phyloP scores from a whole-genome alignment of 2,888 invertebrate species.

The Euspilapteryx auroguttella region DNA sequence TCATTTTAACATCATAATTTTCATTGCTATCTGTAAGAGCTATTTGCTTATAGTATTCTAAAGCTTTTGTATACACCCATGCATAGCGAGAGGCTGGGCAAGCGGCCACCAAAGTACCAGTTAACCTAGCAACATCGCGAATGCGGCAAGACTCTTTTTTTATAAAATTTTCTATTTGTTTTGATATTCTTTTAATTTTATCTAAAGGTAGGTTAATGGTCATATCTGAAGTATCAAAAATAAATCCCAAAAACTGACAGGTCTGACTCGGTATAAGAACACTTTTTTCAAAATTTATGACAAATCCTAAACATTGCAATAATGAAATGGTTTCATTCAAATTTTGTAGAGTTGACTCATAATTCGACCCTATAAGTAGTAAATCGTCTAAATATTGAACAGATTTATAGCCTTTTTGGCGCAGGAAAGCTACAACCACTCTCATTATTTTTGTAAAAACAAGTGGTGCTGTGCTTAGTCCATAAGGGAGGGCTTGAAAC shows the following conservation, averaged over 20 bases:
- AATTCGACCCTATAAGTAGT: not conserved
- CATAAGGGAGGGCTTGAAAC: not conserved
- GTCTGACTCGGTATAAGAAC: not conserved
- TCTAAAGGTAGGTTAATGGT: not conserved
- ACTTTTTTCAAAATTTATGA: not conserved
- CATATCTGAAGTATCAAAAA: not conserved
- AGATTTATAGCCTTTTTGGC: too few species aligned
- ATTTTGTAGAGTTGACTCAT: not conserved
- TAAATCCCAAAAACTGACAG: conserved; percentile 2
- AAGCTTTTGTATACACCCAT: too few species aligned
- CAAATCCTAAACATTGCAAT: not conserved
- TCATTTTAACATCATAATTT: too few species aligned
- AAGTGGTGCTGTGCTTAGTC: conserved; percentile 1
- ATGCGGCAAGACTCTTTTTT: too few species aligned
- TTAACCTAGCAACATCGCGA: too few species aligned
- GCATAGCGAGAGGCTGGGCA: too few species aligned
- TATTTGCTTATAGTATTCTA: too few species aligned
- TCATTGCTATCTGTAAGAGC: too few species aligned
- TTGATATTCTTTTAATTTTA: not conserved
- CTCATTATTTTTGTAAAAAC: too few species aligned
- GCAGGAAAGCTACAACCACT: too few species aligned
- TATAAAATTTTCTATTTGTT: too few species aligned
- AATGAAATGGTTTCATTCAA: not conserved
- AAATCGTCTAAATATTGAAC: conserved; percentile 1
- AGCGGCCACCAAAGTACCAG: too few species aligned